Evolutionary conservation across 2,113 vertebrate genomes (phyloP), one percentile per base, ranked within the genome.

Genomic region (Dissostichus mawsoni): DNA sequence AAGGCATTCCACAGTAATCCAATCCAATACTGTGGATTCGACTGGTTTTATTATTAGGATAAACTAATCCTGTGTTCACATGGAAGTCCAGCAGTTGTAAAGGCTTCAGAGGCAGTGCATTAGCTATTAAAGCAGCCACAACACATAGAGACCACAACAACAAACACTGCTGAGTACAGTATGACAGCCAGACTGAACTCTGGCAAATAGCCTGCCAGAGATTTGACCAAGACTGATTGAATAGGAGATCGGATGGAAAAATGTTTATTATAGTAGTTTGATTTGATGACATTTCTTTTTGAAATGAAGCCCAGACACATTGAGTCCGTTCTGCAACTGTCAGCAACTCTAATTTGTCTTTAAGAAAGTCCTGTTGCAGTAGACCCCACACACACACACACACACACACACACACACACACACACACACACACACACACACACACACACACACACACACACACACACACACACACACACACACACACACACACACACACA

Each of bases 71-170:
- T 48, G 23, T 11, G 25, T 79, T 87, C 85, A 76, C 62, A 70
- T 56, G 75, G 65, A 56, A 83, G 71, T 12, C 63, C 29, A 44
- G 68, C 20, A 45, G 18, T 69, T 25, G 68, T 14, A 78, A 70
- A 58, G 18, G 41, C 59, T 81, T 45, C 23, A 69, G 36, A 61
- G 18, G 48, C 18, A 10, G 9, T 0, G 0, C 8, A 9, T 55
- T 29, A 53, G 58, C 61, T 66, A n/a, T n/a, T 9, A 29, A 59
- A 16, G 53, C 78, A 14, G 81, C 83, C 81, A 82, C 78, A 76
- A 82, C 66, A 75, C 69, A 84, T 9, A 84, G 51, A 83, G 78
- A 78, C 82, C 52, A 58, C 33, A 41, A 68, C 44, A 86, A 80
- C 70, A 87, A 79, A 74, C 53, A 69, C 36, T 0, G 25, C 17